Evolutionary conservation across 2,113 vertebrate genomes (phyloP), one percentile per base, ranked within the genome.

Genomic region (Sebastes schlegelii): DNA sequence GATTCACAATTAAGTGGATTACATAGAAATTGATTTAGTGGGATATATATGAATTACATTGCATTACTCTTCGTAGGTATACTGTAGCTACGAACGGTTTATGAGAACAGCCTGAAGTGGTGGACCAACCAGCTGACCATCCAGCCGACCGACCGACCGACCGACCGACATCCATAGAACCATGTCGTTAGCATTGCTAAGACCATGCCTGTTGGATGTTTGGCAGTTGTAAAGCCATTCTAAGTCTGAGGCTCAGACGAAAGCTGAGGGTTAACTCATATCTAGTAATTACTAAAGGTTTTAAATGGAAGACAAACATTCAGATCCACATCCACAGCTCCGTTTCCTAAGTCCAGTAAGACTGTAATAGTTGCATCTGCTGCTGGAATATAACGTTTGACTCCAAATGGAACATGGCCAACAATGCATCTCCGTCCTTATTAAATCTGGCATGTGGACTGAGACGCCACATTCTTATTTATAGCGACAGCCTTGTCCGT

Each of bases 381-480:
- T 84, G 57, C 78, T 75, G 52, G n/a, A 76, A 23, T 19, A 58
- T 45, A 80, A 69, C 79, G 69, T 52, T 75, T 61, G 64, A 85
- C 55, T 87, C 46, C 34, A 76, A 72, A 65, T 79, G 84, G 79
- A 83, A 45, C 64, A 9, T 2, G 23, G 82, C 78, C 86, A 85
- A 83, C 63, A 63, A 77, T 63, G 40, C 16, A 77, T 76, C 81
- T 73, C 86, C 58, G 84, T 75, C 78, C 52, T 76, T 82, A 87
- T 82, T 76, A 75, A 82, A 86, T 67, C 54, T 57, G 75, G 10
- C 80, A 51, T 73, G 68, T 74, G 83, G 76, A 82, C 58, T 62
- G 49, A 71, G 62, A 82, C 1, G 51, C 46, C 43, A n/a, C 66
- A 19, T 77, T 82, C 51, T 74, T 90, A 89, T 93, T 90, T 84